A percentile compares a stretch with the other conserved stretches of the same genome.
Evolutionary conservation across 2,797 vertebrate species (phyloP).

Genomic region (Pipistrellus nathusii): DNA sequence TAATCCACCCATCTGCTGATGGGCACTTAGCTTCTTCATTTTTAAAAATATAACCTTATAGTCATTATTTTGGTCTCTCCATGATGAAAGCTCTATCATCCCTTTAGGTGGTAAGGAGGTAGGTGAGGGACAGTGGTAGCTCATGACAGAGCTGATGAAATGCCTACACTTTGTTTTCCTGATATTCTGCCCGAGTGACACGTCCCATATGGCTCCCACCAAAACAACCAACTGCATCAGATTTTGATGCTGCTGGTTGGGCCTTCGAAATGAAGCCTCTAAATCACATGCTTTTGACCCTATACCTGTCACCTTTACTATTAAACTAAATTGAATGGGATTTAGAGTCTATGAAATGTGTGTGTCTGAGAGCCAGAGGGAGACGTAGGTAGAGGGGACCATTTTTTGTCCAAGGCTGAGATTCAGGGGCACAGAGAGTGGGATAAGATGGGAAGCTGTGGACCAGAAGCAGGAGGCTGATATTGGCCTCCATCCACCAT

Average conservation of each 20-base stretch:
- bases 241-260: too few relatives aligned
- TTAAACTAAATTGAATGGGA: neutral
- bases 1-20: too few relatives aligned
- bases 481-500: neutral
- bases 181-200: too few relatives aligned
- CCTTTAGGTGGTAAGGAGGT: neutral
- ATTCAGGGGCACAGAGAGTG: neutral
- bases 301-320: neutral
- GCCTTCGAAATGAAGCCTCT: neutral
- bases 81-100: constrained; percentile 27
- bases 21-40: neutral
- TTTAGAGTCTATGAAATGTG: neutral
- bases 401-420: neutral
- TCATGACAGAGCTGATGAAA: neutral
- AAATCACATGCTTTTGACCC: neutral
- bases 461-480: neutral
- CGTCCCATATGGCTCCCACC: neutral
- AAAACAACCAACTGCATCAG: neutral
- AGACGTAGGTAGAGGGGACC: neutral
- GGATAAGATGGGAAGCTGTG: accelerated
- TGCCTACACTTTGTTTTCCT: neutral
- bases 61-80: constrained; percentile 53
- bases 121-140: neutral
- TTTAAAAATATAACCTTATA: neutral
- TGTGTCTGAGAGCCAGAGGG: neutral